Evolutionary conservation across 2,113 vertebrate genomes (phyloP).

Genomic region (Pluvianellus socialis): DNA sequence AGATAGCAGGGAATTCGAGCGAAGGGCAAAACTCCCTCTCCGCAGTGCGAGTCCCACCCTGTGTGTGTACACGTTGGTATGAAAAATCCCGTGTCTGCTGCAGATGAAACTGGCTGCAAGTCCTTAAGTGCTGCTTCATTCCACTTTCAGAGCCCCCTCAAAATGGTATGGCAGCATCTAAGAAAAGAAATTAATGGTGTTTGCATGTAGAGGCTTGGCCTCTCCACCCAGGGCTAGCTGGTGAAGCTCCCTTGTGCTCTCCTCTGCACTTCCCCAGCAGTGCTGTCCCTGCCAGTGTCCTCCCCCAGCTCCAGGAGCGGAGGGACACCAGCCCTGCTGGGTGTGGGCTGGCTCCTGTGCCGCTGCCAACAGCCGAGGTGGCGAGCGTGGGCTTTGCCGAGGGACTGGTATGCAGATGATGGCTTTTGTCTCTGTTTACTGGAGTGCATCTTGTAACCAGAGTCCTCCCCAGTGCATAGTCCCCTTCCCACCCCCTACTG

Average conservation of each 20-base stretch:
- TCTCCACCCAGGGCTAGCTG: background rate
- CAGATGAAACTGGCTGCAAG: background rate
- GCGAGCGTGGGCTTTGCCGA: background rate
- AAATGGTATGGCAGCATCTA: background rate
- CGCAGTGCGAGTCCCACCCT: background rate
- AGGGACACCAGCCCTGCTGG: background rate
- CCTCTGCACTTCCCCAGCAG: fast-evolving
- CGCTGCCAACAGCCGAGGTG: background rate
- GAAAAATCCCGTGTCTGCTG: background rate
- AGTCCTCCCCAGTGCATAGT: constrained; percentile 33
- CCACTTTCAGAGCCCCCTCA: fast-evolving
- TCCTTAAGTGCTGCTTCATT: background rate
- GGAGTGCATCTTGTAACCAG: constrained; percentile 58
- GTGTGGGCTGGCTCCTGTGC: background rate
- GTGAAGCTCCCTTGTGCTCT: background rate
- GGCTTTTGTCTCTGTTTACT: constrained; percentile 67
- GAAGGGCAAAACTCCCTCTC: background rate
- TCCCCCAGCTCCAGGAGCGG: background rate
- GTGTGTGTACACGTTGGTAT: fast-evolving
- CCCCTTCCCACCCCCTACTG: background rate
- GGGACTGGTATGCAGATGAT: constrained; percentile 12
- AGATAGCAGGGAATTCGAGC: fast-evolving
- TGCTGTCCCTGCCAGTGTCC: background rate
- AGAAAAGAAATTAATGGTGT: fast-evolving
- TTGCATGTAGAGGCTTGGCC: background rate